Evolutionary conservation across 1,140 invertebrate species (phyloP).

Genomic region (Pararge aegeria): DNA sequence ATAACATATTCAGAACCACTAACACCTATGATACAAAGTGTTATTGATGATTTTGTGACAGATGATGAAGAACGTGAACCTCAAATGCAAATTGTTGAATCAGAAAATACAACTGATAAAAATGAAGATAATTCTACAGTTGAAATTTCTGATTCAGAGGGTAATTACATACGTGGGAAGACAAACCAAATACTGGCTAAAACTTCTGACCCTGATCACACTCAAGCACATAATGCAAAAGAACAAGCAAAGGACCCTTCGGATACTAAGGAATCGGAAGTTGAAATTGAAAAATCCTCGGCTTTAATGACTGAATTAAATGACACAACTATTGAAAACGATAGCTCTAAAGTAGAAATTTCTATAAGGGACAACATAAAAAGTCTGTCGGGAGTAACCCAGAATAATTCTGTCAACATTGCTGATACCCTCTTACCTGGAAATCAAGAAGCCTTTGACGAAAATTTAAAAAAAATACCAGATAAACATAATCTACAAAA

Average conservation of each 20-base stretch:
- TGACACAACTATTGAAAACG: not conserved
- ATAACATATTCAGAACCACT: conserved; percentile 60
- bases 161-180: conserved; percentile 4
- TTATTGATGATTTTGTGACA: conserved; percentile 56
- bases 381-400: conserved; percentile 7
- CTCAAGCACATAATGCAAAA: not conserved
- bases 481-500: conserved; percentile 17
- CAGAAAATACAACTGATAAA: conserved; percentile 12
- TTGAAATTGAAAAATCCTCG: not conserved
- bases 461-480: conserved; percentile 19
- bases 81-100: conserved; percentile 47
- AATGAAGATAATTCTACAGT: conserved; percentile 4
- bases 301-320: not conserved
- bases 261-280: not conserved
- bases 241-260: not conserved
- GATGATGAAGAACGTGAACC: conserved; percentile 50
- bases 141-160: conserved; percentile 10
- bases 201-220: not conserved
- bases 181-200: conserved; percentile 4
- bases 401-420: conserved; percentile 15
- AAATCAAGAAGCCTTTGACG: conserved; percentile 60
- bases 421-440: conserved; percentile 54
- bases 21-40: conserved; percentile 52
- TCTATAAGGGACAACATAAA: conserved; percentile 3
- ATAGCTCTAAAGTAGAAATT: not conserved